Evolutionary conservation across 2,797 vertebrate genomes (phyloP), one percentile per base, ranked within the genome.

Genomic region (Emydoidea blandingii): DNA sequence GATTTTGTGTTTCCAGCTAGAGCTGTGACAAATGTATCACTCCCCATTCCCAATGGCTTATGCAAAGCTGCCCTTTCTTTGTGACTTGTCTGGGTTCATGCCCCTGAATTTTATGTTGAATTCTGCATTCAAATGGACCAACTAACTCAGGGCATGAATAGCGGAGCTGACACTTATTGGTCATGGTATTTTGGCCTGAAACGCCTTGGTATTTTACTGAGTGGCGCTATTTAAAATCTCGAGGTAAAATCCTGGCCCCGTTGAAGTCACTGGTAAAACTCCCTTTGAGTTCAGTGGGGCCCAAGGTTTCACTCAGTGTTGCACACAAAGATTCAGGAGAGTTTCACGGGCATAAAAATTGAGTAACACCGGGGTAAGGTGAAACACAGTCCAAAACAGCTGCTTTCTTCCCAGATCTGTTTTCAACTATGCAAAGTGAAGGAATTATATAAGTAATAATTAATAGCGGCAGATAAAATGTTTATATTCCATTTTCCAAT

Each of bases 331-430:
- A 21, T 37, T 83, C 47, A 52, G 8, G 16, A 81, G 8, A 76
- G 1, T 54, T 65, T 52, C 49, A 34, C 3, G 23, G 47, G 16
- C 2, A 2, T 31, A 50, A 59, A 88, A 95, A 56, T 0, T 79
- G 56, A 54, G 83, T 3, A 83, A 3, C 0, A 0, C 0, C 9
- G 5, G 9, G 9, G 1, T 41, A 44, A 16, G 79, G 68, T 15
- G 6, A 15, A 79, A n/a, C 3, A 0, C 15, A 27, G 12, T 2
- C 53, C 29, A 93, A 5, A 72, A 5, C 25, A 37, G 11, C 18
- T 82, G 53, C 4, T 79, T 85, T 79, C 81, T 74, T 15, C 72
- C 11, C 31, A 8, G 27, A 5, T 78, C 12, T 78, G 74, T 47
- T 49, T 29, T 49, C 23, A 18, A 18, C 44, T 15, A 18, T 31